Conservation (phyloP, 2,888 invertebrate genomes). For the Apodemia mormo region DNA sequence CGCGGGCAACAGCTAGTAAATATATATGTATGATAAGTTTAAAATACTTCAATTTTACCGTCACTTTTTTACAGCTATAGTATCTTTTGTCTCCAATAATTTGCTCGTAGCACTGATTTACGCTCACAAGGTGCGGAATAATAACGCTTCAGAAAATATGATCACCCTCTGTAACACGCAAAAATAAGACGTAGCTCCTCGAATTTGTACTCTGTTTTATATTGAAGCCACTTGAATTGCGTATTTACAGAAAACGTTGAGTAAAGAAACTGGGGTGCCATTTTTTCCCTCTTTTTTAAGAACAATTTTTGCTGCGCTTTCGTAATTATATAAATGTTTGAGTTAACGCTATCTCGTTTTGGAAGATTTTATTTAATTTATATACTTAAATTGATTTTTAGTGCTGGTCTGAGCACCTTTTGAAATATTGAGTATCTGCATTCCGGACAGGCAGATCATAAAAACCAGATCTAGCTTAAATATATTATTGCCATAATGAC, state of each 20-base stretch:
- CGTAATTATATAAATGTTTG: constrained; percentile 81
- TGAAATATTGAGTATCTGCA: no score
- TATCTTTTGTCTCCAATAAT: constrained; percentile 75
- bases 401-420: no score
- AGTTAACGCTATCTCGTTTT: constrained; percentile 56
- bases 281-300: constrained; percentile 72
- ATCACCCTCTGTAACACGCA: constrained; percentile 49
- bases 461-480: no score
- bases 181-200: constrained; percentile 48
- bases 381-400: no score
- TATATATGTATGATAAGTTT: background rate
- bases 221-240: constrained; percentile 47
- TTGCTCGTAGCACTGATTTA: constrained; percentile 79
- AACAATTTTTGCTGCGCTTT: constrained; percentile 67
- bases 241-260: constrained; percentile 74
- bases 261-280: constrained; percentile 74
- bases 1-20: no score
- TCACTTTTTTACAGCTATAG: constrained; percentile 73
- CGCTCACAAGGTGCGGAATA: constrained; percentile 81
- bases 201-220: constrained; percentile 46
- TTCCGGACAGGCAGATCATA: no score
- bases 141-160: constrained; percentile 76
- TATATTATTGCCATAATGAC: no score
- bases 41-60: constrained; percentile 30
- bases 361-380: background rate